A percentile compares a stretch with the other conserved stretches of the same genome.
Conservation (phyloP, 2,888 invertebrate species). For the Brenthis daphne region DNA sequence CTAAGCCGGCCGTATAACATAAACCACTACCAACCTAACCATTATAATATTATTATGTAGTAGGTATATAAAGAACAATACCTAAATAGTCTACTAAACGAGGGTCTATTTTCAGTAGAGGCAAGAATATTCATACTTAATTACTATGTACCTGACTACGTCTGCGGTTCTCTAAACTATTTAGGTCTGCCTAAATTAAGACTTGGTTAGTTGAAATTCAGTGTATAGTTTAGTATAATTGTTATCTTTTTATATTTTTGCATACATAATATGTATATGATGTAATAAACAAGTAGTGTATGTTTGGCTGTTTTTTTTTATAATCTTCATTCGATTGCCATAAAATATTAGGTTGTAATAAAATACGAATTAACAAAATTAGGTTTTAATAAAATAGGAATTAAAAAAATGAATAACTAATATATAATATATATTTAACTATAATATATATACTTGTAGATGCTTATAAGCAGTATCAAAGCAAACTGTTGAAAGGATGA, state of each 20-base stretch:
- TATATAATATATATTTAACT: too few relatives aligned
- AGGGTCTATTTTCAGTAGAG: conserved; percentile 5
- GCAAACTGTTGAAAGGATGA: too few relatives aligned
- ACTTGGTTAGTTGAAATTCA: conserved; percentile 17
- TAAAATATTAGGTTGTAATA: neutral
- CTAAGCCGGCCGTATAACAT: too few relatives aligned
- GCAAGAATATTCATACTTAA: conserved; percentile 22
- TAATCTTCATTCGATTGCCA: neutral
- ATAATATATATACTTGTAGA: too few relatives aligned
- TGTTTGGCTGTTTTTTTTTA: too few relatives aligned
- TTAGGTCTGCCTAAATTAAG: conserved; percentile 18
- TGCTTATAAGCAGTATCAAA: too few relatives aligned
- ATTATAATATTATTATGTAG: too few relatives aligned
- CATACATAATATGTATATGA: neutral
- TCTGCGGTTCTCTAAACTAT: conserved; percentile 19
- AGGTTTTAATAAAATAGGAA: too few relatives aligned
- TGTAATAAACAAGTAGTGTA: neutral
- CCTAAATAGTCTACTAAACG: conserved; percentile 9
- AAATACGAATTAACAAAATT: too few relatives aligned
- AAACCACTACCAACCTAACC: too few relatives aligned
- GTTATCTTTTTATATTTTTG: neutral
- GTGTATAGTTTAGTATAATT: neutral
- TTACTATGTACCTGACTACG: conserved; percentile 19
- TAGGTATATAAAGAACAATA: too few relatives aligned
- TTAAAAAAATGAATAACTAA: too few relatives aligned